A percentile compares a stretch with the other conserved stretches of the same genome.
Conservation (phyloP, 35 echinoderm and acorn worm genomes). For the Holothuria glaberrima region DNA sequence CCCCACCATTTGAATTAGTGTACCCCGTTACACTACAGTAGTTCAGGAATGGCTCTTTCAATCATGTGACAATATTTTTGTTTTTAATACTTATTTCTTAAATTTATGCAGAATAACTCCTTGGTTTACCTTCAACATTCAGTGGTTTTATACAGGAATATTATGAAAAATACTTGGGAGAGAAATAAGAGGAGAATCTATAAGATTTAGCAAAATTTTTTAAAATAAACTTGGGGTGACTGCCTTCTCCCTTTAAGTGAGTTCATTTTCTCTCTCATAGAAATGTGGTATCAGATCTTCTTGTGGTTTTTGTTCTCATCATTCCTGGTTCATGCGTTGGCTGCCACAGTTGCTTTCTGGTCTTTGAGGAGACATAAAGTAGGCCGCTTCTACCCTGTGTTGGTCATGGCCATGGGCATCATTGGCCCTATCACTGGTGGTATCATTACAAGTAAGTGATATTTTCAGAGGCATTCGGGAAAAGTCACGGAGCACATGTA, state of each 20-base stretch:
- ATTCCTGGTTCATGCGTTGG: conserved; percentile 77
- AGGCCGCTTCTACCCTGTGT: conserved; percentile 79
- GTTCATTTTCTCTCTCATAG: conserved; percentile 51
- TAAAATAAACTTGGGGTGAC: not conserved
- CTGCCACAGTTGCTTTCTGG: conserved; percentile 76
- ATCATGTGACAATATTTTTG: no score
- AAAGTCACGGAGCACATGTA: no score
- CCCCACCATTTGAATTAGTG: no score
- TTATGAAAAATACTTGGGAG: no score
- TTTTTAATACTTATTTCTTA: no score
- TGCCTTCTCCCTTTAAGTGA: not conserved
- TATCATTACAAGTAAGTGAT: conserved; percentile 44
- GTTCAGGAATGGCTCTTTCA: no score
- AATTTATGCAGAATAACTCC: no score
- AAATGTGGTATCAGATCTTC: conserved; percentile 96
- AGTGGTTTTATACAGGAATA: no score
- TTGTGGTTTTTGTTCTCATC: conserved; percentile 97
- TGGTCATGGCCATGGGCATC: conserved; percentile 88
- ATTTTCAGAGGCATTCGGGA: no score
- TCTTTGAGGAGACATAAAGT: conserved; percentile 83
- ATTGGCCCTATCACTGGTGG: conserved; percentile 96
- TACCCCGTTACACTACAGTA: no score
- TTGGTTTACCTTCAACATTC: not conserved
- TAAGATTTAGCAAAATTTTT: not conserved
- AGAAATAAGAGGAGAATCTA: no score